phyloP scores from a whole-genome alignment of 1,140 invertebrate species.

The Drosophila kurseongensis region DNA sequence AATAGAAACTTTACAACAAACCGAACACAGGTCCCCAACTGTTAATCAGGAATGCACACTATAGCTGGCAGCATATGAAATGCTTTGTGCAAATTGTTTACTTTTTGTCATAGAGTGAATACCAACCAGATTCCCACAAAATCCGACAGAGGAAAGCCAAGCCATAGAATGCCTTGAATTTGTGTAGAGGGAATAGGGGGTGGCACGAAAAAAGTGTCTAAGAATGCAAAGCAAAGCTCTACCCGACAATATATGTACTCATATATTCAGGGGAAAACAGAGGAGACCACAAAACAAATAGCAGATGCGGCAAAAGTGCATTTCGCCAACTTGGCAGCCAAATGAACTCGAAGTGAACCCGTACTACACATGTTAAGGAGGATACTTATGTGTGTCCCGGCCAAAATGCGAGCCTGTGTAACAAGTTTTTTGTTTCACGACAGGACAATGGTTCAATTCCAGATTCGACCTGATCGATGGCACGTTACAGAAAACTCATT shows the following conservation, averaged over 20 bases:
- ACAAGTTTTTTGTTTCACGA: constrained; percentile 28
- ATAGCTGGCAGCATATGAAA: constrained; percentile 53
- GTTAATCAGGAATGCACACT: constrained; percentile 55
- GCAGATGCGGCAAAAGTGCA: constrained; percentile 69
- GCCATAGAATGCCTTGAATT: constrained; percentile 56
- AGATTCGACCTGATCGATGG: constrained; percentile 64
- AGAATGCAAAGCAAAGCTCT: constrained; percentile 49
- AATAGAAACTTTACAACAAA: not conserved
- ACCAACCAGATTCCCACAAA: constrained; percentile 21
- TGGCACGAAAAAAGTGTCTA: constrained; percentile 19
- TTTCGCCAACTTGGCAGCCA: constrained; percentile 74
- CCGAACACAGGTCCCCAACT: constrained; percentile 33
- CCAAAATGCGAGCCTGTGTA: constrained; percentile 8
- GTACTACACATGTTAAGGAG: constrained; percentile 18
- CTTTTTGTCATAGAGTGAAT: constrained; percentile 45
- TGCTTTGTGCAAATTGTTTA: constrained; percentile 75
- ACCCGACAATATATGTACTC: constrained; percentile 51
- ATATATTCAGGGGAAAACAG: constrained; percentile 45
- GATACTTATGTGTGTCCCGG: constrained; percentile 22
- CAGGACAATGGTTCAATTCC: constrained; percentile 64
- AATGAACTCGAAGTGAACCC: constrained; percentile 65
- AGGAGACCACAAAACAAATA: constrained; percentile 75
- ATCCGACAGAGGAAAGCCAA: constrained; percentile 24
- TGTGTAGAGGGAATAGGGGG: constrained; percentile 34
- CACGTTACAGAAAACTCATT: constrained; percentile 75